Evolutionary conservation across 2,888 invertebrate genomes (phyloP), one percentile per base, ranked within the genome.

Genomic region (Sphaerophoria taeniata): DNA sequence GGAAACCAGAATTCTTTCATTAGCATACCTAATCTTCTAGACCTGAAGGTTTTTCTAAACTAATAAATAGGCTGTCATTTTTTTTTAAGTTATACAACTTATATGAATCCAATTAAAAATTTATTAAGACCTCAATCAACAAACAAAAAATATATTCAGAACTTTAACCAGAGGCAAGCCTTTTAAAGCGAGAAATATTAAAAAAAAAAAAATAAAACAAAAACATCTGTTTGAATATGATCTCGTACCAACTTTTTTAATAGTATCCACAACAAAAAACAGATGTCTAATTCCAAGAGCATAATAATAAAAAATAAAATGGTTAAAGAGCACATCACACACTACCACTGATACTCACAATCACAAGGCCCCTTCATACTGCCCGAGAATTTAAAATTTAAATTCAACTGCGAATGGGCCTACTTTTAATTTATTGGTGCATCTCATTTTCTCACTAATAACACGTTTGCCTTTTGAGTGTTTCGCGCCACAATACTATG

Each of bases 391-490:
- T 14, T 14, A 63, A 49, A 49, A 49, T 49, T 65, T 65, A 65
- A 60, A 60, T 60, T 60, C 60, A 12, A 49, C 65, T 43, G 61
- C 60, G 43, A 65, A 60, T 11, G 71, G 60, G 31, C 34, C 4
- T 34, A 58, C 14, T 47, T 67, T 67, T 65, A 51, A 65, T 60
- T 63, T 72, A 45, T 55, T 33, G 49, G 34, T 67, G 63, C 49
- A 58, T 61, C 76, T 53, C 65, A 53, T 65, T 76, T 71, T 58
- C 77, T 69, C 55, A 45, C 65, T 78, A 63, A 63, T 49, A 65
- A 24, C 65, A 65, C 16, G 65, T 65, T 65, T 47, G 24, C 2
- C 60, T 60, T 12, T 36, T 45, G 33, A 9, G 34, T 56, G 45
- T 45, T 45, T 45, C 16, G 34, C 34, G 36, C 49, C 14, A 34